phyloP scores from a whole-genome alignment of 2,888 invertebrate species.

The Rhyacophila evoluta region DNA sequence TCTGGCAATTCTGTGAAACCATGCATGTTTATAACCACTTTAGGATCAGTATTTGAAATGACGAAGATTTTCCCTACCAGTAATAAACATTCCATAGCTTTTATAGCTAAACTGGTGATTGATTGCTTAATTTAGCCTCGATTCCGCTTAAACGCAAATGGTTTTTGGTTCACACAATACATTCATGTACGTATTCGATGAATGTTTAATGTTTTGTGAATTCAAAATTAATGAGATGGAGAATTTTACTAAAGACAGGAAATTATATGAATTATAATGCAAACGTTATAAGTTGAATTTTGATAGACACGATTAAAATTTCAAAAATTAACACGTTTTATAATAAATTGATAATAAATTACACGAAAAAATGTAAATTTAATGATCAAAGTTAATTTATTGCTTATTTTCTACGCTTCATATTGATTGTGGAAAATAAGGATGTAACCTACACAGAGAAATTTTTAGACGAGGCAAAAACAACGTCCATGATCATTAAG shows the following conservation, averaged over 20 bases:
- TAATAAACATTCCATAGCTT: constrained; percentile 1
- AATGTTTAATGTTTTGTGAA: no score
- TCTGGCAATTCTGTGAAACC: background rate
- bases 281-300: no score
- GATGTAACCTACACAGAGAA: no score
- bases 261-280: background rate
- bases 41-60: background rate
- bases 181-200: background rate
- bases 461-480: no score
- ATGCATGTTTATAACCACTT: background rate
- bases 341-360: no score
- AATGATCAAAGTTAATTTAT: no score
- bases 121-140: background rate
- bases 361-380: no score
- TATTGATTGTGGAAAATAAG: no score
- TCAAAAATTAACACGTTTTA: no score
- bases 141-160: background rate
- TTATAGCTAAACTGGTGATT: constrained; percentile 1
- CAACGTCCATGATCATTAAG: no score
- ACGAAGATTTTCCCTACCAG: background rate
- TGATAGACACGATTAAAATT: no score
- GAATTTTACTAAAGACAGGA: background rate
- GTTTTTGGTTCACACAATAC: background rate
- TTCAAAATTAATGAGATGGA: background rate
- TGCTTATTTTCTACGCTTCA: no score